Evolutionary conservation across 1,140 invertebrate genomes (phyloP).

Genomic region (Cyclargus thomasi): DNA sequence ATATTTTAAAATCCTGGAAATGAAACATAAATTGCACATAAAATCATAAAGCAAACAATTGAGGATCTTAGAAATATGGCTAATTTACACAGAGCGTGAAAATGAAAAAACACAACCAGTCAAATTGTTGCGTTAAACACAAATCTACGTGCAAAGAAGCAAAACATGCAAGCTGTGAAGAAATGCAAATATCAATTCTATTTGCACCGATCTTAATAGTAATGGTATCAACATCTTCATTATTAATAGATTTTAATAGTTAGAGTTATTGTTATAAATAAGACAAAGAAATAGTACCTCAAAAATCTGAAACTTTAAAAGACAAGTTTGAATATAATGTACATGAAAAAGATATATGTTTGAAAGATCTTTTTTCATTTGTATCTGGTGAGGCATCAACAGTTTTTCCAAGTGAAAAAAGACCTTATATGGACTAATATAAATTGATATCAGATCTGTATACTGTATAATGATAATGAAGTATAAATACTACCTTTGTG

Average conservation of each 20-base stretch:
- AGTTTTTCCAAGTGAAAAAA: conserved; percentile 10
- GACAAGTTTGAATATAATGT: conserved; percentile 45
- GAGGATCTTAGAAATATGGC: conserved; percentile 43
- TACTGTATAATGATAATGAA: conserved; percentile 58
- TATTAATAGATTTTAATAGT: conserved; percentile 46
- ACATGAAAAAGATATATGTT: conserved; percentile 34
- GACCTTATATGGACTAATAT: conserved; percentile 22
- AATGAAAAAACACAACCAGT: conserved; percentile 57
- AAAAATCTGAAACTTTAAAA: conserved; percentile 68
- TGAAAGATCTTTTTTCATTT: not conserved
- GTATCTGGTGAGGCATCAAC: not conserved
- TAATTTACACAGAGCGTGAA: conserved; percentile 52
- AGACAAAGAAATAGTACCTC: conserved; percentile 49
- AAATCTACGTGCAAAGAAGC: conserved; percentile 54
- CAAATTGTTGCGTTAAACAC: conserved; percentile 46
- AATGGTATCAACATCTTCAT: conserved; percentile 54
- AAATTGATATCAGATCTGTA: conserved; percentile 54
- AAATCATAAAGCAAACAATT: conserved; percentile 30
- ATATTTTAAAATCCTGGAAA: conserved; percentile 19
- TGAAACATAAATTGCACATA: conserved; percentile 14
- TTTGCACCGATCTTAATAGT: conserved; percentile 27
- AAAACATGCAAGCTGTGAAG: conserved; percentile 62
- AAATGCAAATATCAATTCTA: conserved; percentile 39
- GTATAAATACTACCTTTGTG: conserved; percentile 68
- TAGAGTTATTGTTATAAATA: conserved; percentile 65